Evolutionary conservation across 2,797 vertebrate genomes (phyloP), one percentile per base, ranked within the genome.

Genomic region (Mycteria americana): DNA sequence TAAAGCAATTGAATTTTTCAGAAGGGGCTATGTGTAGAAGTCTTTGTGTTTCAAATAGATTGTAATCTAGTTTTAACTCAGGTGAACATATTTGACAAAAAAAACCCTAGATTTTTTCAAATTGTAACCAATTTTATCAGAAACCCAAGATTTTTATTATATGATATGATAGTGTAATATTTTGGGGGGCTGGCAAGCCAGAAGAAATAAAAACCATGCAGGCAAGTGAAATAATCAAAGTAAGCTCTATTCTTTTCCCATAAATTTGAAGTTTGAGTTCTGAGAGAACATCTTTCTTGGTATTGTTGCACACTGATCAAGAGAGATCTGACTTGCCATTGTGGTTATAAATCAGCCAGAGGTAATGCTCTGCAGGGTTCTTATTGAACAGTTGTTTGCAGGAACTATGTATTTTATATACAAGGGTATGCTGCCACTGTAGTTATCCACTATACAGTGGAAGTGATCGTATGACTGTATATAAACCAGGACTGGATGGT

Each of bases 401-500:
- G 39, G 56, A 84, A 50, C 14, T 45, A 11, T 37, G 7, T 41
- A 6, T 81, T 88, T 65, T 65, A 19, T 51, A 3, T 27, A 41
- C 2, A 41, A 37, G 12, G 11, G 6, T 50, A 11, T 22, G n/a
- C 15, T 85, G 51, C 12, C 50, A 11, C n/a, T 80, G 50, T 31
- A n/a, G 33, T 35, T 72, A 24, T 5, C 43, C 46, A 10, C 7
- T 8, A 2, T 31, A 7, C 9, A 39, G 31, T n/a, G 27, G 63
- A 72, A 85, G 43, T 5, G 7, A 13, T 56, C 2, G 0, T 19
- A 16, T 24, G 35, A 39, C 62, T 56, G n/a, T 2, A 0, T 48
- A 22, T 73, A 88, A 79, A 68, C 15, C 15, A 65, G 35, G 45
- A 79, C 63, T 53, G 74, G 27, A 30, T 45, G 10, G 16, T 50